Percentiles rank a stretch among this genome's conserved stretches.
phyloP scores from a whole-genome alignment of 2,888 invertebrate genomes.

The Apantesis nais region DNA sequence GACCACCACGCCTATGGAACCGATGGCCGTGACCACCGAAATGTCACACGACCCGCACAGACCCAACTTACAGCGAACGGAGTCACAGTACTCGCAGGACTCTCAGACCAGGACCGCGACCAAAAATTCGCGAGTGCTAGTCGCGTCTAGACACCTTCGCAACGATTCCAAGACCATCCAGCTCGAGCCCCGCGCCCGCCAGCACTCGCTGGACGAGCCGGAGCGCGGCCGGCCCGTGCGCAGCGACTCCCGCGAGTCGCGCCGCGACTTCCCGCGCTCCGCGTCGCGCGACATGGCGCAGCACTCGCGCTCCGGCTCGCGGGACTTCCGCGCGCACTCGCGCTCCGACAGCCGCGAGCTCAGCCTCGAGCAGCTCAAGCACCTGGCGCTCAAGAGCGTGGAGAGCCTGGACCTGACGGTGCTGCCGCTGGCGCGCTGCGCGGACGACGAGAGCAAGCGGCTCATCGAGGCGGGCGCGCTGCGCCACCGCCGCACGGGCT shows the following conservation, averaged over 20 bases:
- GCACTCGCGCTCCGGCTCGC: constrained; percentile 56
- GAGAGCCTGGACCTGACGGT: constrained; percentile 77
- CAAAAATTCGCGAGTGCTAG: constrained; percentile 74
- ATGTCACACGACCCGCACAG: constrained; percentile 37
- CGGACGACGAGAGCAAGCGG: constrained; percentile 80
- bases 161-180: constrained; percentile 88
- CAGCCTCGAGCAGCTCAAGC: constrained; percentile 77
- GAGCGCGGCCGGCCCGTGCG: constrained; percentile 56
- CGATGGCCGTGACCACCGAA: constrained; percentile 37
- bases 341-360: constrained; percentile 83
- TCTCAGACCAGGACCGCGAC: constrained; percentile 55
- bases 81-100: constrained; percentile 76
- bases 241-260: constrained; percentile 60
- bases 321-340: constrained; percentile 76
- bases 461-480: constrained; percentile 76
- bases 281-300: constrained; percentile 40
- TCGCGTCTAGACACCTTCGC: constrained; percentile 84
- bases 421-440: constrained; percentile 69
- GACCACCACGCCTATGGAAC: constrained; percentile 71
- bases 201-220: constrained; percentile 67
- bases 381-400: constrained; percentile 79
- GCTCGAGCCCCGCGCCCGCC: constrained; percentile 84
- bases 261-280: constrained; percentile 60
- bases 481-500: constrained; percentile 87
- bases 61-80: constrained; percentile 69